A percentile compares a stretch with the other conserved stretches of the same genome.
phyloP scores from a whole-genome alignment of 2,113 vertebrate genomes.

The Colinus virginianus region DNA sequence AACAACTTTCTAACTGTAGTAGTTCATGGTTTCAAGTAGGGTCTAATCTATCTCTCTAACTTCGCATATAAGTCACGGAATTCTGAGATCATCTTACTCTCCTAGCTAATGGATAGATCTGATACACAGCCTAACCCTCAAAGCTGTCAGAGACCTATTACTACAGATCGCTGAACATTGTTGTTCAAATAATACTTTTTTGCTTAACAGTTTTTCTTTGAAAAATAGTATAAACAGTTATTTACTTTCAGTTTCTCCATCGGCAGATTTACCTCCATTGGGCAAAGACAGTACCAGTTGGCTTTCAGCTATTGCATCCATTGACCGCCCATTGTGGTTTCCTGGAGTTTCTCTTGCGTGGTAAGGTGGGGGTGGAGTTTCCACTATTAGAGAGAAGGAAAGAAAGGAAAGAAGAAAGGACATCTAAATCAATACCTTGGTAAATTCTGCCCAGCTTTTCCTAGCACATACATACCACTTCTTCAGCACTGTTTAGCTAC shows the following conservation, averaged over 20 bases:
- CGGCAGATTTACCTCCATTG: constrained; percentile 82
- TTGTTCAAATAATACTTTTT: neutral
- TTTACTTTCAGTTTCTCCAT: constrained; percentile 71
- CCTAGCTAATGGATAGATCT: neutral
- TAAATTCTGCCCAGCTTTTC: neutral
- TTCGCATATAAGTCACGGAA: neutral
- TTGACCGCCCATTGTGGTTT: constrained; percentile 82
- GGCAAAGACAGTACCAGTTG: constrained; percentile 86
- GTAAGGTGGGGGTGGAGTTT: constrained; percentile 89
- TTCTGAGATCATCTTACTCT: neutral
- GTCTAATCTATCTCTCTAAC: neutral
- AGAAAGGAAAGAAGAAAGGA: constrained; percentile 26
- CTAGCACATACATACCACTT: neutral
- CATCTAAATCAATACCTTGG: neutral
- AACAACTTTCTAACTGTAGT: constrained; percentile 14
- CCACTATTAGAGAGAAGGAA: constrained; percentile 67
- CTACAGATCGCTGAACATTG: neutral
- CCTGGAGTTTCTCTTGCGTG: constrained; percentile 84
- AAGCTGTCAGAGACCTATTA: neutral
- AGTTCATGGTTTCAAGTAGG: neutral
- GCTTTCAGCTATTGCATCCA: constrained; percentile 78
- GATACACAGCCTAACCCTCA: neutral
- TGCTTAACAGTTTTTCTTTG: constrained; percentile 9
- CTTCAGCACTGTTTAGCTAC: neutral
- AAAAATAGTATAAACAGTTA: constrained; percentile 61